phyloP scores from a whole-genome alignment of 30 jellyfish, hydroid and myxozoan species.

The Nemopilema nomurai region DNA sequence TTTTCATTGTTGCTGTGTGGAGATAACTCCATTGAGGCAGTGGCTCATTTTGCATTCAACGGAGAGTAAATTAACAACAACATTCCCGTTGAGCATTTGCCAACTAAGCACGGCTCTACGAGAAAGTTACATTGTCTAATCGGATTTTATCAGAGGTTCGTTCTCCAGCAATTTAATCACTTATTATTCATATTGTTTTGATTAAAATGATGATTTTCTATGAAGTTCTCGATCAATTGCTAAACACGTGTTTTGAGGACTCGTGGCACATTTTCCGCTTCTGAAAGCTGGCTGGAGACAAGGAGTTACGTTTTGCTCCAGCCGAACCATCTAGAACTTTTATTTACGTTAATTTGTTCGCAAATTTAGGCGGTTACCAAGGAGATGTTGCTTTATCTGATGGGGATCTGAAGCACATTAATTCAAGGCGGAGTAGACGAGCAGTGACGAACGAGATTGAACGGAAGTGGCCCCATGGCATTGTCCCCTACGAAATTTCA shows the following conservation, averaged over 20 bases:
- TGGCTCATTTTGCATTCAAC: neutral
- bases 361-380: slow-evolving; percentile 65
- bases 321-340: no score
- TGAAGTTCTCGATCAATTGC: neutral
- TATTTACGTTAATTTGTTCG: no score
- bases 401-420: slow-evolving; percentile 29
- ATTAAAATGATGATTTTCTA: neutral
- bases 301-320: neutral
- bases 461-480: slow-evolving; percentile 76
- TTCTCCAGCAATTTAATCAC: neutral
- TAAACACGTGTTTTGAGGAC: neutral
- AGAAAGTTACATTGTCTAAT: neutral
- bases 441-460: slow-evolving; percentile 68
- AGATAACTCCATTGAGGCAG: neutral
- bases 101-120: neutral
- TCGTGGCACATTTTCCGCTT: neutral
- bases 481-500: slow-evolving; percentile 61
- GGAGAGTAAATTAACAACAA: neutral
- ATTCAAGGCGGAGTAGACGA: slow-evolving; percentile 31
- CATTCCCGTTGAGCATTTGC: neutral
- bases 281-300: neutral
- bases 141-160: neutral
- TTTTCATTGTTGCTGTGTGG: neutral
- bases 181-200: neutral
- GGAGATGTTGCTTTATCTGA: slow-evolving; percentile 76